A percentile compares a stretch with the other conserved stretches of the same genome.
Conservation (phyloP, 2,113 vertebrate genomes). For the Ctenodactylus gundi region DNA sequence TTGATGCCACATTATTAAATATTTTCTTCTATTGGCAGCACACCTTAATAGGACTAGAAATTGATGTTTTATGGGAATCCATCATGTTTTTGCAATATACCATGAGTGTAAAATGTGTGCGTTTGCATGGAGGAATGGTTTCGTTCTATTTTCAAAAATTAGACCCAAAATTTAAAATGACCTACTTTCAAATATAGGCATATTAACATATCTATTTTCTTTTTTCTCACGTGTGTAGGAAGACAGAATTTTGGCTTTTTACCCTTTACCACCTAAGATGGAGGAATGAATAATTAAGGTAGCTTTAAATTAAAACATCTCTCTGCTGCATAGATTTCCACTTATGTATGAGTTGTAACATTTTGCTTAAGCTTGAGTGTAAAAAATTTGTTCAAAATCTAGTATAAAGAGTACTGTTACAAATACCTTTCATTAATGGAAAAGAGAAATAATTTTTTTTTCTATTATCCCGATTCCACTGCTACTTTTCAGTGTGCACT, state of each 20-base stretch:
- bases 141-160: constrained; percentile 9
- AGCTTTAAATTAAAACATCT: not conserved
- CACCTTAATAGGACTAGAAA: not conserved
- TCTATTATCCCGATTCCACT: not conserved
- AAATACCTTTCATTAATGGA: not conserved
- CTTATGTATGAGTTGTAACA: not conserved
- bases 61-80: not conserved
- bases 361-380: not conserved
- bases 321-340: not conserved
- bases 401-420: not conserved
- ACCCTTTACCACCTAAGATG: not conserved
- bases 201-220: not conserved
- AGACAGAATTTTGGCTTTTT: constrained; percentile 10
- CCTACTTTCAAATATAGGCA: not conserved
- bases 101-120: not conserved
- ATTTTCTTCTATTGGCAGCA: not conserved
- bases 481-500: not conserved
- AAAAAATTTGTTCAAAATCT: constrained; percentile 1
- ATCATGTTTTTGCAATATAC: not conserved
- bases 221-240: not conserved
- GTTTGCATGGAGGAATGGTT: not conserved
- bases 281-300: not conserved
- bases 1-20: not conserved
- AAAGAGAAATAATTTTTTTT: not conserved
- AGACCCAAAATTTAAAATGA: not conserved